Conservation (phyloP, 2,797 vertebrate species). For the Momotus momota region DNA sequence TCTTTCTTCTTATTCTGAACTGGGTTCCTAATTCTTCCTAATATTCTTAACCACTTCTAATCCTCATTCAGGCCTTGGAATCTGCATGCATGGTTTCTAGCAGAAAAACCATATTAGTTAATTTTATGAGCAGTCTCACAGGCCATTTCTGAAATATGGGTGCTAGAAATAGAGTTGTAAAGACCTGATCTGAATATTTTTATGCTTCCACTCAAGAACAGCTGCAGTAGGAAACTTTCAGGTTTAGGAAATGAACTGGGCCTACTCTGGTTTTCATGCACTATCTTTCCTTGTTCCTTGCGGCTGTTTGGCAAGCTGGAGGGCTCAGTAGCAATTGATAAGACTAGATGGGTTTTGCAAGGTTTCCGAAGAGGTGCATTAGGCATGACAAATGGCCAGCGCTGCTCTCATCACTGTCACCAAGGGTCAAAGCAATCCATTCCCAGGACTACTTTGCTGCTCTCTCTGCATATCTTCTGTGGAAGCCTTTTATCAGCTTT, state of each 20-base stretch:
- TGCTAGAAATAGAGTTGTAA: neutral
- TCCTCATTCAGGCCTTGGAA: neutral
- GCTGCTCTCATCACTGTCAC: neutral
- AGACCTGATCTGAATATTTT: neutral
- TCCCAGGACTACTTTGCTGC: accelerated
- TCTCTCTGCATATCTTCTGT: neutral
- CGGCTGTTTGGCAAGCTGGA: neutral
- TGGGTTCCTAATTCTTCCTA: neutral
- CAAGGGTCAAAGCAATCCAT: neutral
- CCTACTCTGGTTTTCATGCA: neutral
- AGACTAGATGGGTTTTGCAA: neutral
- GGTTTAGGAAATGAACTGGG: neutral
- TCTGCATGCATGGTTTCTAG: neutral
- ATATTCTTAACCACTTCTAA: neutral
- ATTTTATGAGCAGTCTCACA: neutral
- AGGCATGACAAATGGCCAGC: neutral
- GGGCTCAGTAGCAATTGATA: neutral
- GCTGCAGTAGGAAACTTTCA: neutral
- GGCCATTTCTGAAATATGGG: neutral
- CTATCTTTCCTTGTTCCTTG: neutral
- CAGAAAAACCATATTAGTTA: neutral
- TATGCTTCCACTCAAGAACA: neutral
- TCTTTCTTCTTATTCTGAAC: neutral
- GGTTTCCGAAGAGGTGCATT: neutral
- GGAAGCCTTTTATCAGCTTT: neutral